Percentiles rank a stretch among this genome's conserved stretches.
Conservation (phyloP, 1,140 invertebrate genomes). For the Drosophila parvula region DNA sequence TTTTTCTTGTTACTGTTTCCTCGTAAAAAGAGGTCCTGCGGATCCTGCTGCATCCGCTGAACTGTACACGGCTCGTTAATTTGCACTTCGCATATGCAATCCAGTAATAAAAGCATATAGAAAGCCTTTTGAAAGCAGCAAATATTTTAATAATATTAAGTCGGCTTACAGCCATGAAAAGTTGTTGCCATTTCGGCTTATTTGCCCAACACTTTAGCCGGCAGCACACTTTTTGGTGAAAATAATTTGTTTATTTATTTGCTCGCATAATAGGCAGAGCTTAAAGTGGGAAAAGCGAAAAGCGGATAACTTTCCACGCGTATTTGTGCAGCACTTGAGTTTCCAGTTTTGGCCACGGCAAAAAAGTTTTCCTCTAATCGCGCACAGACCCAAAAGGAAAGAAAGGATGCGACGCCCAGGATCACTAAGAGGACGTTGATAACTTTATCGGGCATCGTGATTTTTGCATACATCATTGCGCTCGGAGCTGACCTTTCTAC, state of each 20-base stretch:
- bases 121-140: slow-evolving; percentile 13
- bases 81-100: slow-evolving; percentile 25
- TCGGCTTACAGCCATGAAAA: slow-evolving; percentile 20
- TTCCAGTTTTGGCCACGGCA: slow-evolving; percentile 7
- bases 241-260: slow-evolving; percentile 61
- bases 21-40: slow-evolving; percentile 6
- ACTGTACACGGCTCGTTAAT: slow-evolving; percentile 44
- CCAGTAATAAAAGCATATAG: slow-evolving; percentile 16
- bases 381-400: background rate
- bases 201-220: slow-evolving; percentile 57
- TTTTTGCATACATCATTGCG: slow-evolving; percentile 72
- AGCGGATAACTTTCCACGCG: slow-evolving; percentile 34
- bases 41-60: slow-evolving; percentile 10
- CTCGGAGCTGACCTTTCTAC: slow-evolving; percentile 31
- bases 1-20: slow-evolving; percentile 2
- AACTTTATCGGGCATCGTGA: slow-evolving; percentile 72
- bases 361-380: slow-evolving; percentile 36
- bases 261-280: slow-evolving; percentile 34
- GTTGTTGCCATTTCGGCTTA: slow-evolving; percentile 22
- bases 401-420: slow-evolving; percentile 3
- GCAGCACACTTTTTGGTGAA: slow-evolving; percentile 17
- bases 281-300: slow-evolving; percentile 8
- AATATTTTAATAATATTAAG: slow-evolving; percentile 61
- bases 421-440: slow-evolving; percentile 35
- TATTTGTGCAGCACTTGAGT: slow-evolving; percentile 66